Conservation (phyloP, 2,113 vertebrate species). For the Scophthalmus maximus region DNA sequence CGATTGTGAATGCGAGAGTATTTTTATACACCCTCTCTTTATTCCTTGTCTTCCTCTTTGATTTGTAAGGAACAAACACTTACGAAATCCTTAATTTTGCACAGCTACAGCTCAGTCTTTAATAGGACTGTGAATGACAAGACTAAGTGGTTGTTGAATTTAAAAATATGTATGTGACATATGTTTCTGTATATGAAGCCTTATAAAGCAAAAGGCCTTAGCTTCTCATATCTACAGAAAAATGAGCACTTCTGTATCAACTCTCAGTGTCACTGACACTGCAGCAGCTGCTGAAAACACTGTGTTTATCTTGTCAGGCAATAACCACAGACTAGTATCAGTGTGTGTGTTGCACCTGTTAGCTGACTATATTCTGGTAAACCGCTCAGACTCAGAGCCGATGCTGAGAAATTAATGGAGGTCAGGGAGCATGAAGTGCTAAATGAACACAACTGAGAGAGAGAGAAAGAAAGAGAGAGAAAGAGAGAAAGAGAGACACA, state of each 20-base stretch:
- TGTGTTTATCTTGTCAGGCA: constrained; percentile 21
- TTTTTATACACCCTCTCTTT: too few relatives aligned
- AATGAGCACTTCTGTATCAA: neutral
- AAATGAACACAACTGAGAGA: constrained; percentile 19
- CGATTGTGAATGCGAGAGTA: neutral
- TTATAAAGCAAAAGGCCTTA: neutral
- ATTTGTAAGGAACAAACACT: neutral
- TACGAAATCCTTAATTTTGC: neutral
- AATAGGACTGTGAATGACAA: too few relatives aligned
- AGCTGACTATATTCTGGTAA: constrained; percentile 77
- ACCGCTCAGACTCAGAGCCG: constrained; percentile 74
- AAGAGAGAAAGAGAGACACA: constrained; percentile 4
- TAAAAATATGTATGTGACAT: too few relatives aligned
- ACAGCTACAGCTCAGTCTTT: neutral
- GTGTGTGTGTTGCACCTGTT: constrained; percentile 54
- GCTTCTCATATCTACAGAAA: neutral
- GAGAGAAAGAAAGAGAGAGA: constrained; percentile 18
- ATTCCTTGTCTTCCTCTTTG: neutral
- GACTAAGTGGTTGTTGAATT: too few relatives aligned
- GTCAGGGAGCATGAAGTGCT: constrained; percentile 79
- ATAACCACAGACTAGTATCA: constrained; percentile 63
- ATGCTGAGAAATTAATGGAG: constrained; percentile 92
- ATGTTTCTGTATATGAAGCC: too few relatives aligned
- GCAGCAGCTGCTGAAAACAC: constrained; percentile 33
- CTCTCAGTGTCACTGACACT: neutral